Evolutionary conservation across 1,140 invertebrate genomes (phyloP).

Genomic region (Diorhabda carinulata): DNA sequence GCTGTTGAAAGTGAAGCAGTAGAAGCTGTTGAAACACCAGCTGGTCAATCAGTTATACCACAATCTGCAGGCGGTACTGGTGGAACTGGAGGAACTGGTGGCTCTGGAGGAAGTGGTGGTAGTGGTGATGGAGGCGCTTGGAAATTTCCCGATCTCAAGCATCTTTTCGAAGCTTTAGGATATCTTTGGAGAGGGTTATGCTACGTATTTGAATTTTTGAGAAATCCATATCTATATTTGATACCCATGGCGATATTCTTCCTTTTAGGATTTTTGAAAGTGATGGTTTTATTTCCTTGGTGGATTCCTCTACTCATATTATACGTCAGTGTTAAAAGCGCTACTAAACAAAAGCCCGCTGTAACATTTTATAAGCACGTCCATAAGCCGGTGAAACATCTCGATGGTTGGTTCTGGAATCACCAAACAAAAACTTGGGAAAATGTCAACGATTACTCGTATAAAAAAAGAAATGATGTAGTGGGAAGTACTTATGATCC

Average conservation of each 20-base stretch:
- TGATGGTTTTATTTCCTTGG: slow-evolving; percentile 44
- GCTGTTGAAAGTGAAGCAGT: slow-evolving; percentile 13
- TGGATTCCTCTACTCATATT: slow-evolving; percentile 42
- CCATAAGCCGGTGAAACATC: slow-evolving; percentile 42
- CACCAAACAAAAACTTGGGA: slow-evolving; percentile 43
- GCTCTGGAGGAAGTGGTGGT: slow-evolving; percentile 43
- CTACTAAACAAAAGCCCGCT: slow-evolving; percentile 32
- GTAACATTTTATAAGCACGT: slow-evolving; percentile 41
- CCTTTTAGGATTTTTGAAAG: slow-evolving; percentile 32
- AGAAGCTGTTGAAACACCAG: slow-evolving; percentile 13
- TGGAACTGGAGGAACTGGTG: slow-evolving; percentile 41
- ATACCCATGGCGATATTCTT: slow-evolving; percentile 38
- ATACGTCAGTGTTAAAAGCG: slow-evolving; percentile 30
- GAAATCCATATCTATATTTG: slow-evolving; percentile 40
- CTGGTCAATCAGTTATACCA: slow-evolving; percentile 16
- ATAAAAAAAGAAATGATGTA: slow-evolving; percentile 17
- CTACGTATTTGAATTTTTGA: slow-evolving; percentile 32
- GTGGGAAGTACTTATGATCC: slow-evolving; percentile 7
- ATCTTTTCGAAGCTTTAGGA: slow-evolving; percentile 37
- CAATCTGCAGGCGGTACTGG: slow-evolving; percentile 45
- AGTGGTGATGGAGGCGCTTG: slow-evolving; percentile 45
- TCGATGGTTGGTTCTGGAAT: slow-evolving; percentile 46
- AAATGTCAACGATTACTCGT: slow-evolving; percentile 33
- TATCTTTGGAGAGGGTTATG: slow-evolving; percentile 29
- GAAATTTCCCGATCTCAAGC: slow-evolving; percentile 39